Conservation (phyloP, 2,888 invertebrate species). For the Cylindroiulus punctatus region DNA sequence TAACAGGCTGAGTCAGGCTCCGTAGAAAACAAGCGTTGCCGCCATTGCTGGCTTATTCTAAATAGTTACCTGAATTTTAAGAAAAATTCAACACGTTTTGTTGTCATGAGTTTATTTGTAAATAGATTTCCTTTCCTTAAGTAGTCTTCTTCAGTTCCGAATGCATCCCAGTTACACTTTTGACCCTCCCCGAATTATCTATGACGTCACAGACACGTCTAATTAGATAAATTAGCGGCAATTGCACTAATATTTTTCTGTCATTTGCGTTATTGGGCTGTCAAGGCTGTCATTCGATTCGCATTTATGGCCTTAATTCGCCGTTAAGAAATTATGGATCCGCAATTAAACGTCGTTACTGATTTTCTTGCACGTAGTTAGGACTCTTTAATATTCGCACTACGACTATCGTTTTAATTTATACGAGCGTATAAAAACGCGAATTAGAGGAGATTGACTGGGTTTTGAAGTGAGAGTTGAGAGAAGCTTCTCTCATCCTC, state of each 20-base stretch:
- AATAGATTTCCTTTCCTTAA: no score
- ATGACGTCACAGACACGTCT: background rate
- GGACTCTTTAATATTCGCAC: background rate
- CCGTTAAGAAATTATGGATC: constrained; percentile 28
- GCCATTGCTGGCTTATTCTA: no score
- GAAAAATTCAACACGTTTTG: no score
- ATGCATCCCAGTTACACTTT: no score
- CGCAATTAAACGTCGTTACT: constrained; percentile 1
- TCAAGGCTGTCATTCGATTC: background rate
- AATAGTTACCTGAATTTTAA: no score
- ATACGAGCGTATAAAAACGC: background rate
- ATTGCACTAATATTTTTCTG: background rate
- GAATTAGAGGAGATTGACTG: background rate
- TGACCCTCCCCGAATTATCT: no score
- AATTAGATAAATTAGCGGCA: background rate
- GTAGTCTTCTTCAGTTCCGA: no score
- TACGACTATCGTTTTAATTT: background rate
- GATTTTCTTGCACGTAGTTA: constrained; percentile 8
- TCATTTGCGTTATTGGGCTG: background rate
- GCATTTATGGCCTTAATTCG: background rate
- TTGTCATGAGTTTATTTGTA: no score
- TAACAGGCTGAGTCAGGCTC: no score
- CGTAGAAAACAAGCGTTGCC: no score
- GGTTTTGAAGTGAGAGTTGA: background rate
- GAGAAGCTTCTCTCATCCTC: background rate